Evolutionary conservation across 2,888 invertebrate genomes (phyloP), one percentile per base, ranked within the genome.

Genomic region (Clanis bilineata): DNA sequence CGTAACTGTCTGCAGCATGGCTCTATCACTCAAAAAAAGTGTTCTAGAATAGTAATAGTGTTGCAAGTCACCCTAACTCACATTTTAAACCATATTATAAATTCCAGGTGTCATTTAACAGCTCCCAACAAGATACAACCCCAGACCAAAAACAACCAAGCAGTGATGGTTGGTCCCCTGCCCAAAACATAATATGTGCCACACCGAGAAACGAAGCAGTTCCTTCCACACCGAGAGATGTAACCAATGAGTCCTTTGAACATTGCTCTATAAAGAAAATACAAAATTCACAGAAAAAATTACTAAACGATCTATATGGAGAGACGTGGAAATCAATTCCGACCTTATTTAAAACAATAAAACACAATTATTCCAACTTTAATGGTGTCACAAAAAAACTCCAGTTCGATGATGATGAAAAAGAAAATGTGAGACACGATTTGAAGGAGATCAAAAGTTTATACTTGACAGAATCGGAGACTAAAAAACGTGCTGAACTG

Each of bases 291-390:
- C 90, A 92, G 55, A 86, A 84, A 61, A 91, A 90, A 75, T 60
- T 91, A 41, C 74, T 91, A 0, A 92, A 86, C 21, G 93, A 93
- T 61, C 71, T 94, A 1, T 94, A 94, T 25, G 94, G 94, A n/a
- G 83, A 89, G 47, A 75, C 80, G 7, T 94, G 94, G 94, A 92
- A 93, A 68, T 86, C 90, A 0, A 93, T 92, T 58, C 91, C 92
- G 0, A 80, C 78, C 4, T 71, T 93, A 54, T 88, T 92, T 15
- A 90, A 90, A 73, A 82, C 81, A 0, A 68, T 83, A 54, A 71
- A 77, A 28, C 73, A 79, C 0, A 84, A 82, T 45, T 76, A 79
- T 64, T 74, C 82, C 3, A 78, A 83, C 39, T 74, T 76, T 38
- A 72, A 86, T 38, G 78, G 75, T 0, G 69, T 86, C 1, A 75